Conservation (phyloP, 1,140 invertebrate genomes). For the Myzus persicae region DNA sequence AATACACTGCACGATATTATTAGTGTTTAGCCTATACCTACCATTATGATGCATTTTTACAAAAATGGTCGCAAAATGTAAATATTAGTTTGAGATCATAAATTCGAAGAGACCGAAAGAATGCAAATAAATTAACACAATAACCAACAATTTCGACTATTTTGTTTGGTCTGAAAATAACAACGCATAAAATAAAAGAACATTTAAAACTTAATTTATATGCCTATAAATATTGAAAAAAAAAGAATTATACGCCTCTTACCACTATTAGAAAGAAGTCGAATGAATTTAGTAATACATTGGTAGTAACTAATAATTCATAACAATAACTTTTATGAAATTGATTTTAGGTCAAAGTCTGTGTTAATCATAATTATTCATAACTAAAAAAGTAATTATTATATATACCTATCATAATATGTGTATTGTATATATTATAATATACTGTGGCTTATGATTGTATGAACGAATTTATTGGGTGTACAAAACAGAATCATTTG, state of each 20-base stretch:
- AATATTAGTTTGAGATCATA: slow-evolving; percentile 17
- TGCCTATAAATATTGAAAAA: not conserved
- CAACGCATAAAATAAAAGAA: not conserved
- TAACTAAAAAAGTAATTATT: not conserved
- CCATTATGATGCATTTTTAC: slow-evolving; percentile 4
- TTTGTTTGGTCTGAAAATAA: slow-evolving; percentile 19
- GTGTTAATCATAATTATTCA: not conserved
- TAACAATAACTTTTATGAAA: not conserved
- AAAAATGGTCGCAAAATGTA: slow-evolving; percentile 25
- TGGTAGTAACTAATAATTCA: not conserved
- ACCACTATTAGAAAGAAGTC: not conserved
- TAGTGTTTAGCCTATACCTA: slow-evolving; percentile 3
- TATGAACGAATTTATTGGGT: not conserved
- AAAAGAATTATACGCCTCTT: not conserved
- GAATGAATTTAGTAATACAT: too few species aligned
- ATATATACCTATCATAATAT: not conserved
- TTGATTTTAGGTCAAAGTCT: not conserved
- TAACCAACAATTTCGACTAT: not conserved
- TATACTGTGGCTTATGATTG: too few species aligned
- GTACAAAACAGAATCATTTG: not conserved
- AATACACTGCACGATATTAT: not conserved
- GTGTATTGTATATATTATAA: too few species aligned
- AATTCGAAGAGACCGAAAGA: slow-evolving; percentile 4
- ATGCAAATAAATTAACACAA: slow-evolving; percentile 28
- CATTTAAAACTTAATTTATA: slow-evolving; percentile 26